These are phyloP conservation scores for Bradypodion pumilum DNA, from an alignment of 2,797 vertebrate species.

Conservation along the genomic window DNA sequence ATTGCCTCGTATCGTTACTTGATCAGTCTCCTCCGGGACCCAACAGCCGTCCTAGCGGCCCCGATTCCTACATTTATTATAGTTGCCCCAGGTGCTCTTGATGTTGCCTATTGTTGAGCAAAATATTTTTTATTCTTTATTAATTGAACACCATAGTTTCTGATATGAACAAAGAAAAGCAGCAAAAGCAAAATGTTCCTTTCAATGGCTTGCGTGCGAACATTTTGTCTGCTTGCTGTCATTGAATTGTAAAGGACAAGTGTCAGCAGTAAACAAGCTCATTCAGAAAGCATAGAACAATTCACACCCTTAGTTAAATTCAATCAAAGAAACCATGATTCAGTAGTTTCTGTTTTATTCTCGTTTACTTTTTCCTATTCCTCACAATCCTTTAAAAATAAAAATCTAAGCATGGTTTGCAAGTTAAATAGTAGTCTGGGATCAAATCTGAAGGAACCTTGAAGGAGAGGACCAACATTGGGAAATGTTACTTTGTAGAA, in stretches of 20 bases:
- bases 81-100: too few relatives aligned
- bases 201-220: conserved; percentile 39
- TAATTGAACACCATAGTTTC: too few relatives aligned
- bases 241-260: conserved; percentile 67
- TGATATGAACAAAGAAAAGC: too few relatives aligned
- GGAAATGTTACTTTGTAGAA: background rate
- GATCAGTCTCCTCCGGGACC: too few relatives aligned
- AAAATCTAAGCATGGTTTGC: background rate
- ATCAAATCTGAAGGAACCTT: background rate
- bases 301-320: conserved; percentile 63
- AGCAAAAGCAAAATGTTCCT: conserved; percentile 47
- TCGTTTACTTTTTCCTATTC: background rate
- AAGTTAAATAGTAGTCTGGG: background rate
- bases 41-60: too few relatives aligned
- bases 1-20: too few relatives aligned
- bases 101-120: too few relatives aligned
- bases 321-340: background rate
- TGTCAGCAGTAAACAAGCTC: conserved; percentile 48
- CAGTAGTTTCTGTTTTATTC: conserved; percentile 14
- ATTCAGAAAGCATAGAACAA: conserved; percentile 19
- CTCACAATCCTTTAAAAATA: background rate
- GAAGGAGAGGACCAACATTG: background rate
- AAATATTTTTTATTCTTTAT: too few relatives aligned
- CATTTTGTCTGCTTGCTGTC: conserved; percentile 52
- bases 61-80: too few relatives aligned